phyloP scores from a whole-genome alignment of 1,140 invertebrate genomes.

The Drosophila santomea region DNA sequence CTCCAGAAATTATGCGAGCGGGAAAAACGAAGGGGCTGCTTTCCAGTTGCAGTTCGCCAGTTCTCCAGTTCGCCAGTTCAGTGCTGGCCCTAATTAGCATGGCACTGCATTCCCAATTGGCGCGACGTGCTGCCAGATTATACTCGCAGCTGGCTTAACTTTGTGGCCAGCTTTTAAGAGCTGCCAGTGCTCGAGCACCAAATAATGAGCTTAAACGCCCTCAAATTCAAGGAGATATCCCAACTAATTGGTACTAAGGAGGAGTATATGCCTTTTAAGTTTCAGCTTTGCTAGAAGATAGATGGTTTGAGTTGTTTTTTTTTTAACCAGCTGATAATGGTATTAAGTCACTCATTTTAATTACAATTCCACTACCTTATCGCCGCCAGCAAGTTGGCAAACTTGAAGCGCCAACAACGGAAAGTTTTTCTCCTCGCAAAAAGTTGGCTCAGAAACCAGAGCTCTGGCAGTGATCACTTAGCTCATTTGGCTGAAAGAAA shows the following conservation, averaged over 20 bases:
- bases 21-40: slow-evolving; percentile 9
- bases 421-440: not conserved
- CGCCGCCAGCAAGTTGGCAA: slow-evolving; percentile 12
- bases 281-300: no score
- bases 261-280: no score
- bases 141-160: slow-evolving; percentile 24
- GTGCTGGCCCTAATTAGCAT: slow-evolving; percentile 69
- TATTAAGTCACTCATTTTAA: no score
- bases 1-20: slow-evolving; percentile 3
- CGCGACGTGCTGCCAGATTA: slow-evolving; percentile 71
- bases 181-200: slow-evolving; percentile 10
- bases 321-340: no score
- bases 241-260: not conserved
- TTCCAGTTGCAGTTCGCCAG: not conserved
- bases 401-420: not conserved
- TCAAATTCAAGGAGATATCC: not conserved
- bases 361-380: no score
- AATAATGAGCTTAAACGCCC: slow-evolving; percentile 5
- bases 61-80: not conserved
- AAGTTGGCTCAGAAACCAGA: slow-evolving; percentile 22
- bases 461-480: slow-evolving; percentile 1
- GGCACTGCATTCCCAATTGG: slow-evolving; percentile 70
- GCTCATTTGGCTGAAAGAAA: not conserved
- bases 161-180: slow-evolving; percentile 4
- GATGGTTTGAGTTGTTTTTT: no score